Evolutionary conservation across 2,113 vertebrate species (phyloP).

Genomic region (Nicator chloris): DNA sequence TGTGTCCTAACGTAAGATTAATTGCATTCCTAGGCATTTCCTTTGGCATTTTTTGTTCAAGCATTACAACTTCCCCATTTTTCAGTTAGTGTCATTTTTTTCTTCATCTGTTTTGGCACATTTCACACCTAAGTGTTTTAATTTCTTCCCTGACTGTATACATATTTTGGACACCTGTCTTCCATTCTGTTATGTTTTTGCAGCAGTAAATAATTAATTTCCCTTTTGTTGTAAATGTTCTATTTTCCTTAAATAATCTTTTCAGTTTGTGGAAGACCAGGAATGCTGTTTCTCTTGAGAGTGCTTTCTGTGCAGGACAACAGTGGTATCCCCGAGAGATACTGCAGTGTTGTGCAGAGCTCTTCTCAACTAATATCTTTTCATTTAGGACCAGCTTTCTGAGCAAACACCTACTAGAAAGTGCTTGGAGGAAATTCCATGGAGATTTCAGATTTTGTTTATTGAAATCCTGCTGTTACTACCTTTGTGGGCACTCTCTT

Average conservation of each 20-base stretch:
- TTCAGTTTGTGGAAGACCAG: not conserved
- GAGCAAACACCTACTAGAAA: not conserved
- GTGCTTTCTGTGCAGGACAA: not conserved
- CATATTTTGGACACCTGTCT: not conserved
- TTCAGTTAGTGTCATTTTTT: not conserved
- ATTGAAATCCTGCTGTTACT: not conserved
- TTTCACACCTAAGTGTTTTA: not conserved
- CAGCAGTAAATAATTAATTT: not conserved
- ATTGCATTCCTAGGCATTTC: not conserved
- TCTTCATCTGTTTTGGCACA: not conserved
- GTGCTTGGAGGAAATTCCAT: not conserved
- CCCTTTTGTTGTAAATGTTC: not conserved
- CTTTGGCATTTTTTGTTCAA: not conserved
- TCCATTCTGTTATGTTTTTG: not conserved
- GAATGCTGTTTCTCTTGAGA: not conserved
- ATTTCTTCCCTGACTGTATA: not conserved
- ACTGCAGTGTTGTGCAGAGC: not conserved
- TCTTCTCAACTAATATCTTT: not conserved
- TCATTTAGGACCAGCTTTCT: not conserved
- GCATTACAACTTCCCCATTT: not conserved
- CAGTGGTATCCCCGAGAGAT: not conserved
- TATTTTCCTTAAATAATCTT: not conserved
- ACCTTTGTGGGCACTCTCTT: not conserved
- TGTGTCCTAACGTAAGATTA: not conserved
- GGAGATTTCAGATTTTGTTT: not conserved